These are phyloP conservation scores for Meriones unguiculatus DNA, from an alignment of 2,113 vertebrate genomes.

Conservation along the genomic window DNA sequence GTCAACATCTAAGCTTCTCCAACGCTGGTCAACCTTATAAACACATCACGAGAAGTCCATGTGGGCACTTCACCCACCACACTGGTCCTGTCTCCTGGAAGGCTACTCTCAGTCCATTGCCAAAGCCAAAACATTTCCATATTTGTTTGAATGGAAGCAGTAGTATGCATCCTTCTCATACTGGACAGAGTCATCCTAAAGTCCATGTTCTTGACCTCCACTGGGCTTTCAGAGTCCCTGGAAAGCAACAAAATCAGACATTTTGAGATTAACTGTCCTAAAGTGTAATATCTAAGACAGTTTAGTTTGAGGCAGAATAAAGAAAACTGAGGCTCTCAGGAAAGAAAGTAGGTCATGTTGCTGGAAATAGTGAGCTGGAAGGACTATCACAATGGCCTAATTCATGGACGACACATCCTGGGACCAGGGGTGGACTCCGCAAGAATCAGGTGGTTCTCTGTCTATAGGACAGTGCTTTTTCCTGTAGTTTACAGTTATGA, in stretches of 20 bases:
- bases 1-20: too few species aligned
- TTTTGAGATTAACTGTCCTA: rapidly evolving
- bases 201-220: background rate
- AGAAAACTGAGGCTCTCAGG: too few species aligned
- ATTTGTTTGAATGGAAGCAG: background rate
- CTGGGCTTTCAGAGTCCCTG: background rate
- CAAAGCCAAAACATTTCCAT: rapidly evolving
- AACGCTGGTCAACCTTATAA: background rate
- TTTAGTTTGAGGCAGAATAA: rapidly evolving
- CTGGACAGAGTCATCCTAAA: rapidly evolving
- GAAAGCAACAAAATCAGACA: background rate
- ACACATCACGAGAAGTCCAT: too few species aligned
- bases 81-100: background rate
- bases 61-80: rapidly evolving
- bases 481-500: background rate
- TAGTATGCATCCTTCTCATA: background rate
- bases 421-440: too few species aligned
- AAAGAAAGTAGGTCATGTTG: background rate
- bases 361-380: too few species aligned
- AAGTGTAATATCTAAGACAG: rapidly evolving
- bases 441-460: background rate
- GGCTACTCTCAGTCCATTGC: background rate
- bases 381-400: rapidly evolving
- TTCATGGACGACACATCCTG: too few species aligned
- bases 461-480: too few species aligned